Percentiles rank a stretch among this genome's conserved stretches.
These are phyloP conservation scores for Agrochola litura DNA, from an alignment of 2,888 invertebrate genomes.

Conservation along the genomic window DNA sequence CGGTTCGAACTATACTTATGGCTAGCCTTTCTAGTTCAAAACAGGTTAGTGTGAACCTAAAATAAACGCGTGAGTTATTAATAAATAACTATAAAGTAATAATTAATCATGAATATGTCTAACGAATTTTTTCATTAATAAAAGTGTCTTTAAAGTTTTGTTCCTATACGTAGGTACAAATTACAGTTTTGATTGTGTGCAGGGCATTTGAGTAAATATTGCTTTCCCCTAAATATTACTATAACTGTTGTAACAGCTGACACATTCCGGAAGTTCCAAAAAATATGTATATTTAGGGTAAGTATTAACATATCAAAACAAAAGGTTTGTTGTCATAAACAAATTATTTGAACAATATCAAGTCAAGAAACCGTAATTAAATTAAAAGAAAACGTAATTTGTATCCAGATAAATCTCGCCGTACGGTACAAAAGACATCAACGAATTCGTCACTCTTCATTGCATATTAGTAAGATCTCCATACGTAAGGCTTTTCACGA, in stretches of 20 bases:
- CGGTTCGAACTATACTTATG: background rate
- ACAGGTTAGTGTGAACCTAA: background rate
- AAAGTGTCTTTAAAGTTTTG: background rate
- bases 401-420: background rate
- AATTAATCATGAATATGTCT: background rate
- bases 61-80: background rate
- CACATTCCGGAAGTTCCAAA: background rate
- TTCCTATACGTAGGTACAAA: background rate
- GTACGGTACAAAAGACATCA: conserved; percentile 79
- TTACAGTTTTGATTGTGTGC: background rate
- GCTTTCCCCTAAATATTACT: background rate
- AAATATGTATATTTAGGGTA: background rate
- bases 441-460: conserved; percentile 66
- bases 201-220: background rate
- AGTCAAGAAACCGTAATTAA: background rate
- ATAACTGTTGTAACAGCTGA: conserved; percentile 5
- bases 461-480: no score
- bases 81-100: background rate
- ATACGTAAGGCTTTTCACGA: background rate
- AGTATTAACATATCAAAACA: background rate
- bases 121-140: background rate
- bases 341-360: background rate
- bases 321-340: background rate
- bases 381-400: background rate
- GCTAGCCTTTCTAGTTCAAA: background rate